Evolutionary conservation across 2,797 vertebrate species (phyloP).

Genomic region (Psittacula echo): DNA sequence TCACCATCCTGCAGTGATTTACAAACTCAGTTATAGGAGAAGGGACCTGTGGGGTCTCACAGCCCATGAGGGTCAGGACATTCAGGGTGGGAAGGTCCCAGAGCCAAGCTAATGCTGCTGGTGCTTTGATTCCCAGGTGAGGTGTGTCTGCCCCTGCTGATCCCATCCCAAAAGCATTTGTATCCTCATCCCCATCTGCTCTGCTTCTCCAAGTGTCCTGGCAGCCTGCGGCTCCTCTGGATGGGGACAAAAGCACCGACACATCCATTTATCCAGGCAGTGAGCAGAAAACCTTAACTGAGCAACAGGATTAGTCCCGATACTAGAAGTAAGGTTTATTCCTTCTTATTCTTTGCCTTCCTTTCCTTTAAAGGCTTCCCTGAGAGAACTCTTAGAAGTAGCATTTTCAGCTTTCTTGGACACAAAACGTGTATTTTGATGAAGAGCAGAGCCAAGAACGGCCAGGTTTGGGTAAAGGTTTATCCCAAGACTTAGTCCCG

Average conservation of each 20-base stretch:
- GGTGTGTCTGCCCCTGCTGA: neutral
- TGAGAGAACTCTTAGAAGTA: neutral
- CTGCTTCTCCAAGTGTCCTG: neutral
- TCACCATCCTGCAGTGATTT: neutral
- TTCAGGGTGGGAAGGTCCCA: neutral
- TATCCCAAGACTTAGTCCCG: neutral
- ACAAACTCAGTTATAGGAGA: neutral
- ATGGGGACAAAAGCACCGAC: rapidly evolving
- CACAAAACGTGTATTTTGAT: neutral
- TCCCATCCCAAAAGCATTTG: rapidly evolving
- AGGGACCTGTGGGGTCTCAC: neutral
- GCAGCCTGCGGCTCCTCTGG: neutral
- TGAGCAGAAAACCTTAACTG: neutral
- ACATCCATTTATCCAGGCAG: neutral
- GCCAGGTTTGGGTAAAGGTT: neutral
- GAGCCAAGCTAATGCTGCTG: neutral
- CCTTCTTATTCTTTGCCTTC: neutral
- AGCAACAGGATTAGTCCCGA: neutral
- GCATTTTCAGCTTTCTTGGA: neutral
- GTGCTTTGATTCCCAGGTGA: neutral
- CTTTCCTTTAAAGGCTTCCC: neutral
- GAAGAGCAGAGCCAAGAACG: neutral
- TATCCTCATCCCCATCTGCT: neutral
- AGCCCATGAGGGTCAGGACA: neutral
- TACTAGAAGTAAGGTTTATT: neutral